A percentile compares a stretch with the other conserved stretches of the same genome.
phyloP scores from a whole-genome alignment of 2,113 vertebrate genomes.

The Stegastes partitus region DNA sequence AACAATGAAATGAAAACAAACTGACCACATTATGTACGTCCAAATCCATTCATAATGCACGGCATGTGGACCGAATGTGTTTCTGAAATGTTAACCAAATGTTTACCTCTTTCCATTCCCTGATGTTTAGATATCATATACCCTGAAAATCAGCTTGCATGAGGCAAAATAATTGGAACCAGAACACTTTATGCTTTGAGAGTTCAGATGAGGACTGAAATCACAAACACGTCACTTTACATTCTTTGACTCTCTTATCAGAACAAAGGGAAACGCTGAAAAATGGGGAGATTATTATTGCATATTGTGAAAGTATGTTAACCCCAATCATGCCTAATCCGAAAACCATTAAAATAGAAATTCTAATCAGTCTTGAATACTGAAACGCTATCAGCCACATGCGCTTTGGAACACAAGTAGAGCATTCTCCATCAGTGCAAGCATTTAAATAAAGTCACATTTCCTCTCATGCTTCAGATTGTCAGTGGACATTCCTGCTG shows the following conservation, averaged over 20 bases:
- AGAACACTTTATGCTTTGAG: conserved; percentile 20
- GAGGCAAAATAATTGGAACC: conserved; percentile 50
- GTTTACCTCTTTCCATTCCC: conserved; percentile 23
- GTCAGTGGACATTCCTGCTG: background rate
- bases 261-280: background rate
- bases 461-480: background rate
- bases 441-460: conserved; percentile 1
- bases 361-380: conserved; percentile 4
- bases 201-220: conserved; percentile 45
- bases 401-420: background rate
- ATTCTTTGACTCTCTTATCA: conserved; percentile 11
- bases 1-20: conserved; percentile 36
- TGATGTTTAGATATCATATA: conserved; percentile 49
- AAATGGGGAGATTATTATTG: conserved; percentile 13
- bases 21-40: background rate
- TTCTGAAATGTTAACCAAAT: conserved; percentile 53
- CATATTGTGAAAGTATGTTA: conserved; percentile 11
- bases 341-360: conserved; percentile 3
- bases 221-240: conserved; percentile 17
- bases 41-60: conserved; percentile 8
- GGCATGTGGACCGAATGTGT: background rate
- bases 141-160: conserved; percentile 14
- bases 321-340: background rate
- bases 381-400: conserved; percentile 20
- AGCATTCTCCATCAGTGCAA: background rate